These are phyloP conservation scores for Chitala chitala DNA, from an alignment of 2,113 vertebrate species.

Conservation along the genomic window DNA sequence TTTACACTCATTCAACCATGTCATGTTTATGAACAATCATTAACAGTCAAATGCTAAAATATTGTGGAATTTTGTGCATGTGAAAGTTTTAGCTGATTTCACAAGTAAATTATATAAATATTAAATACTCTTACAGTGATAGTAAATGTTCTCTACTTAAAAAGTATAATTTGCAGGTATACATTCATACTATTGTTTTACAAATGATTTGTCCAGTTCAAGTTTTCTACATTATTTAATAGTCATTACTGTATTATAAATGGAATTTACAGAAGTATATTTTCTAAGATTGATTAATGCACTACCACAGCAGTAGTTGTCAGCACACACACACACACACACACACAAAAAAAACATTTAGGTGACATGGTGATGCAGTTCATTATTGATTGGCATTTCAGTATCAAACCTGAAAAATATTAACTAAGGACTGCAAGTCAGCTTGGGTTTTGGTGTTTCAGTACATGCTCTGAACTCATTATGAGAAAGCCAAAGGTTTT, in stretches of 20 bases:
- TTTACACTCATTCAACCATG: neutral
- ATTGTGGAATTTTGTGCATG: neutral
- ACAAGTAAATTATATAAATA: neutral
- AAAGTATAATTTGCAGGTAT: neutral
- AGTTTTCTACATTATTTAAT: no score
- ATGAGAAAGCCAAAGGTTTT: slow-evolving; percentile 1
- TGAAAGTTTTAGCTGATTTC: neutral
- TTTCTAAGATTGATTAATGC: neutral
- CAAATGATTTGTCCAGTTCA: no score
- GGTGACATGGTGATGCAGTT: neutral
- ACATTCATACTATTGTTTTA: neutral
- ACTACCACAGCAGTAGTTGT: neutral
- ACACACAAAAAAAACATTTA: neutral
- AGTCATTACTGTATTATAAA: no score
- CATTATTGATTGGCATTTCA: slow-evolving; percentile 8
- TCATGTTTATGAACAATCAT: neutral
- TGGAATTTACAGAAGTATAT: no score
- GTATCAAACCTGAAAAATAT: slow-evolving; percentile 13
- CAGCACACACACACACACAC: no score
- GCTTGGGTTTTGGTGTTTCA: neutral
- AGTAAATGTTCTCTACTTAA: neutral
- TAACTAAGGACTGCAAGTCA: slow-evolving; percentile 1
- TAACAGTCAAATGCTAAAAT: neutral
- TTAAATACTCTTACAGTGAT: neutral
- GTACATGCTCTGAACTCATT: neutral